These are phyloP conservation scores for Eristalinus aeneus DNA, from an alignment of 2,888 invertebrate genomes.

Conservation along the genomic window DNA sequence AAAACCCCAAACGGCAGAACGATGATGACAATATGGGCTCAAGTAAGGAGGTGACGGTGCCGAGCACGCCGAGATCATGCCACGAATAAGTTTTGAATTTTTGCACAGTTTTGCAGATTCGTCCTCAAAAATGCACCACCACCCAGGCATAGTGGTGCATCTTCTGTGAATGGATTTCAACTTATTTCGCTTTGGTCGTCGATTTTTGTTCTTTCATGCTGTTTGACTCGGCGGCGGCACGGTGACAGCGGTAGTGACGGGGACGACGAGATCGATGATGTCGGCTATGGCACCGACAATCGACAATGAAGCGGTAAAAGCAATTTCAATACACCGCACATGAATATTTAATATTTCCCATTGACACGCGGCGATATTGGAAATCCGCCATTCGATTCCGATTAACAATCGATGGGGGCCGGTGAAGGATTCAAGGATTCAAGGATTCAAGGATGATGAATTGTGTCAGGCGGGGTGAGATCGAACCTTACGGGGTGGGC, in stretches of 20 bases:
- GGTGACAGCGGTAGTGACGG: not conserved
- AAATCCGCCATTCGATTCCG: conserved; percentile 63
- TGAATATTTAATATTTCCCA: conserved; percentile 68
- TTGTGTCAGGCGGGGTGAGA: not conserved
- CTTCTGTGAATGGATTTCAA: conserved; percentile 40
- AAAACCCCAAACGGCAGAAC: not conserved
- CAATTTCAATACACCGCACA: conserved; percentile 61
- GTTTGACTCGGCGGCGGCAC: not conserved
- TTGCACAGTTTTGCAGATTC: conserved; percentile 55
- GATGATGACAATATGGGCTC: conserved; percentile 30
- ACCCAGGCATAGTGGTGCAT: conserved; percentile 1
- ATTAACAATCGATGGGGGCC: conserved; percentile 42
- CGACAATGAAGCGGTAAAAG: conserved; percentile 59
- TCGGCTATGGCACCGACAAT: conserved; percentile 19
- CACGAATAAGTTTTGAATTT: conserved; percentile 56
- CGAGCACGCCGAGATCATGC: conserved; percentile 29
- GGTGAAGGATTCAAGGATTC: conserved; percentile 7
- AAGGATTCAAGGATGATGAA: conserved; percentile 7
- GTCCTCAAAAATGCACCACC: conserved; percentile 33
- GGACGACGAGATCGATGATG: conserved; percentile 6
- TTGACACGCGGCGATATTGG: conserved; percentile 64
- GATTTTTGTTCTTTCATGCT: too few relatives aligned
- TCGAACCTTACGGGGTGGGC: not conserved
- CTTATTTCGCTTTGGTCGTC: conserved; percentile 7
- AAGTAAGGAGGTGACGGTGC: not conserved